These are phyloP conservation scores for Nothocercus julius DNA, from an alignment of 2,113 vertebrate species.

Conservation along the genomic window DNA sequence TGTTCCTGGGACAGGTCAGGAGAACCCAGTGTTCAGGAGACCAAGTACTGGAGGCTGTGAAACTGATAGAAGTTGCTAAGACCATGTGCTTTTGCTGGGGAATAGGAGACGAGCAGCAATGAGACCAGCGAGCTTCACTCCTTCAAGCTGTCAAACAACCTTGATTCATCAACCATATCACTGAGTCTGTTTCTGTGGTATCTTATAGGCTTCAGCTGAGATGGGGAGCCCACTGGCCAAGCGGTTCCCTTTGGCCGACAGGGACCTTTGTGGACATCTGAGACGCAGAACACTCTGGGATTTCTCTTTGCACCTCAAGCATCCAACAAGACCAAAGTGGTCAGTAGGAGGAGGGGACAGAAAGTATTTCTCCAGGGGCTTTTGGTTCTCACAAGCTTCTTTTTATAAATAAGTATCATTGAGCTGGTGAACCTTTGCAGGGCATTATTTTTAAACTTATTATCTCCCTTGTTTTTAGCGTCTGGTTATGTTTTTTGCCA, in stretches of 20 bases:
- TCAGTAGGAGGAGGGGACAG: background rate
- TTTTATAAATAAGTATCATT: background rate
- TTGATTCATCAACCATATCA: background rate
- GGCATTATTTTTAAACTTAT: conserved; percentile 11
- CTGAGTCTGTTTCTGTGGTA: background rate
- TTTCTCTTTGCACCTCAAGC: background rate
- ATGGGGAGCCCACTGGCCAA: background rate
- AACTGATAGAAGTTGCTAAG: background rate
- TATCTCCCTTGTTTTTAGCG: background rate
- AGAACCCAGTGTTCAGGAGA: background rate
- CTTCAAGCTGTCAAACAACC: background rate
- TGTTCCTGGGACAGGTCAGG: background rate
- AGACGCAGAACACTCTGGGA: background rate
- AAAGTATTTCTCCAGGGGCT: background rate
- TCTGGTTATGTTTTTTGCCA: background rate
- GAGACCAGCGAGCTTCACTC: background rate
- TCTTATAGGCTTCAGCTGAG: background rate
- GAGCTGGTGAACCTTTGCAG: background rate
- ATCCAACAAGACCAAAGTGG: background rate
- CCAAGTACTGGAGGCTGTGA: background rate
- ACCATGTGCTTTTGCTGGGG: background rate
- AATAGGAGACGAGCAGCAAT: background rate
- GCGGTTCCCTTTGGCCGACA: background rate
- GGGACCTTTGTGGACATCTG: background rate
- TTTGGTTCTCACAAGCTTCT: background rate